phyloP scores from a whole-genome alignment of 2,888 invertebrate genomes.

The Eristalis tenax region DNA sequence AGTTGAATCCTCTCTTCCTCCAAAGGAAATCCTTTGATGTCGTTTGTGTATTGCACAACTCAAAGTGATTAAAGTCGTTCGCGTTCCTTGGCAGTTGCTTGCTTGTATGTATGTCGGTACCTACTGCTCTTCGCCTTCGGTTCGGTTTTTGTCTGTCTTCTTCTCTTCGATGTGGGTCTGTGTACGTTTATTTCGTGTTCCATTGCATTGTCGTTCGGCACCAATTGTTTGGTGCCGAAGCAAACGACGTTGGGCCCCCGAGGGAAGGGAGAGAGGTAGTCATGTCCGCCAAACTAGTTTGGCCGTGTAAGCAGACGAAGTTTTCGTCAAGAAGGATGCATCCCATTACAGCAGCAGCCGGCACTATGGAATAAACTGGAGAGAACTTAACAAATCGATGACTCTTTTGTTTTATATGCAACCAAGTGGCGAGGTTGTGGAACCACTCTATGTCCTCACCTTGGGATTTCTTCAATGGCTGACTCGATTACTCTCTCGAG shows the following conservation, averaged over 20 bases:
- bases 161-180: neutral
- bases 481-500: constrained; percentile 58
- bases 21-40: constrained; percentile 66
- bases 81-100: constrained; percentile 52
- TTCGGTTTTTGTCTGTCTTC: constrained; percentile 3
- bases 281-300: constrained; percentile 59
- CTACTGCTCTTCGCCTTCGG: neutral
- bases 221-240: constrained; percentile 36
- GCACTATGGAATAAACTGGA: constrained; percentile 37
- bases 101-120: neutral
- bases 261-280: neutral
- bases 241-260: neutral
- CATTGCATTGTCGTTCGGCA: constrained; percentile 38
- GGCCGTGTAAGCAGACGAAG: constrained; percentile 46
- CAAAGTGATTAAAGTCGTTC: constrained; percentile 69
- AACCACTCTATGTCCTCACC: constrained; percentile 65
- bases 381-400: constrained; percentile 68
- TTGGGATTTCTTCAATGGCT: constrained; percentile 66
- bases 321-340: constrained; percentile 58
- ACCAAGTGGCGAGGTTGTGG: constrained; percentile 51
- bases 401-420: constrained; percentile 67
- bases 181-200: constrained; percentile 19
- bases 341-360: constrained; percentile 52
- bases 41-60: constrained; percentile 66
- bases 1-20: constrained; percentile 28